Evolutionary conservation across 2,113 vertebrate species (phyloP).

Genomic region (Trogon surrucura): DNA sequence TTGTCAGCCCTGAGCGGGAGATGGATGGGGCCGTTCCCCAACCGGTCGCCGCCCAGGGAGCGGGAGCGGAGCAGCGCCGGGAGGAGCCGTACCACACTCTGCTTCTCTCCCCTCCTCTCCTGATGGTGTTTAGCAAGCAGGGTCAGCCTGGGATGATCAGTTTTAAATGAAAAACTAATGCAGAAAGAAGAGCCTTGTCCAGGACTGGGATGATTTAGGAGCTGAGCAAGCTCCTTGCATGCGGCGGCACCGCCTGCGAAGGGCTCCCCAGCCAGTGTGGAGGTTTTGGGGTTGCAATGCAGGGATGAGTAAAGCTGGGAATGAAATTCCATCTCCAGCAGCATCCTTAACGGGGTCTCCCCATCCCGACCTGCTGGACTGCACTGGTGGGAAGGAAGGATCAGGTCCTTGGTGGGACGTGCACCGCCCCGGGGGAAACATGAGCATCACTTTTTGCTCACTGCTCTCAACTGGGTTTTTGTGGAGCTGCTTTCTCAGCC

Average conservation of each 20-base stretch:
- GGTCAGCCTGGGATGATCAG: neutral
- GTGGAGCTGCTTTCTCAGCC: neutral
- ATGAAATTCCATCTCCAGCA: neutral
- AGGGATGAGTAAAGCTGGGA: neutral
- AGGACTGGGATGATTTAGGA: neutral
- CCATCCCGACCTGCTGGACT: neutral
- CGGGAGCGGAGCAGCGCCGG: neutral
- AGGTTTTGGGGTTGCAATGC: neutral
- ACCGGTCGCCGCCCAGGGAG: neutral
- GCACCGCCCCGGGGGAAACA: fast-evolving
- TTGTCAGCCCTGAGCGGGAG: neutral
- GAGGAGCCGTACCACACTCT: fast-evolving
- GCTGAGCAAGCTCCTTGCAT: fast-evolving
- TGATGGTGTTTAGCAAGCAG: neutral
- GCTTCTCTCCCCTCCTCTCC: neutral
- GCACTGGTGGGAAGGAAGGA: neutral
- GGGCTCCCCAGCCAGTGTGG: neutral
- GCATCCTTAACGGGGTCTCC: neutral
- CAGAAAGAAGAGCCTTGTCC: neutral
- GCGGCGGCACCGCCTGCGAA: fast-evolving
- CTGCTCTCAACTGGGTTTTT: neutral
- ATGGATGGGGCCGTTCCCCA: neutral
- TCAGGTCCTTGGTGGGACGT: fast-evolving
- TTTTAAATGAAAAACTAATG: neutral
- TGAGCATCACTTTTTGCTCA: neutral